phyloP scores from a whole-genome alignment of 1,140 invertebrate genomes.

The Trichogramma pretiosum region DNA sequence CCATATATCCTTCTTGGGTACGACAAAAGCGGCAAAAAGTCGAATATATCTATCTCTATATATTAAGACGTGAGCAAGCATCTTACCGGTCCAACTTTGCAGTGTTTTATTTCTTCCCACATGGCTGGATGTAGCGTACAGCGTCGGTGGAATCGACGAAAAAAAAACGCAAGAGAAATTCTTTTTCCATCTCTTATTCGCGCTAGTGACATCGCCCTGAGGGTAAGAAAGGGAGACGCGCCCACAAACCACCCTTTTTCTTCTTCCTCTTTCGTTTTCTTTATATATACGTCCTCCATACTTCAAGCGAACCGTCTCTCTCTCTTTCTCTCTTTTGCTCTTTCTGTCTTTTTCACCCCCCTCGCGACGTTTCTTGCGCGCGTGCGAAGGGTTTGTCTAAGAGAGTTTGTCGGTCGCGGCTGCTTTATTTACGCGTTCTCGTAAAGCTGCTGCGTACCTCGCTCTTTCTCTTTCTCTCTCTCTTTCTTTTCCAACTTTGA shows the following conservation, averaged over 20 bases:
- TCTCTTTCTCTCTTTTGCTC: not conserved
- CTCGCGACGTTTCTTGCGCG: not conserved
- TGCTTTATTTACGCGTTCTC: too few species aligned
- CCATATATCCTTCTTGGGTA: too few species aligned
- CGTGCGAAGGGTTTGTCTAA: too few species aligned
- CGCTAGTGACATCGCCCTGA: conserved; percentile 26
- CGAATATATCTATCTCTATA: not conserved
- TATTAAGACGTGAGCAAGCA: conserved; percentile 25
- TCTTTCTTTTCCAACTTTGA: too few species aligned
- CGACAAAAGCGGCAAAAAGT: conserved; percentile 6
- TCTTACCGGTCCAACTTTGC: conserved; percentile 13
- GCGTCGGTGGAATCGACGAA: conserved; percentile 18
- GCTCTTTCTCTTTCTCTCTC: too few species aligned
- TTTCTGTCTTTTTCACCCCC: not conserved
- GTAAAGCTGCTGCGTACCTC: too few species aligned
- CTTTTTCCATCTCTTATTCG: not conserved
- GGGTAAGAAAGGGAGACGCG: conserved; percentile 28
- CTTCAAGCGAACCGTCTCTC: conserved; percentile 17
- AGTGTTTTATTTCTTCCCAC: conserved; percentile 29
- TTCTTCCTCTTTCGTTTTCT: too few species aligned
- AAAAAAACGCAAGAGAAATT: not conserved
- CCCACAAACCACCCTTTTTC: too few species aligned
- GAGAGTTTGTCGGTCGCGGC: too few species aligned
- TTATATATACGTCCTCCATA: too few species aligned
- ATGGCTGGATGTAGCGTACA: too few species aligned